These are phyloP conservation scores for Apostichopus parvimensis DNA, from an alignment of 35 echinoderm and acorn worm species.

Conservation along the genomic window DNA sequence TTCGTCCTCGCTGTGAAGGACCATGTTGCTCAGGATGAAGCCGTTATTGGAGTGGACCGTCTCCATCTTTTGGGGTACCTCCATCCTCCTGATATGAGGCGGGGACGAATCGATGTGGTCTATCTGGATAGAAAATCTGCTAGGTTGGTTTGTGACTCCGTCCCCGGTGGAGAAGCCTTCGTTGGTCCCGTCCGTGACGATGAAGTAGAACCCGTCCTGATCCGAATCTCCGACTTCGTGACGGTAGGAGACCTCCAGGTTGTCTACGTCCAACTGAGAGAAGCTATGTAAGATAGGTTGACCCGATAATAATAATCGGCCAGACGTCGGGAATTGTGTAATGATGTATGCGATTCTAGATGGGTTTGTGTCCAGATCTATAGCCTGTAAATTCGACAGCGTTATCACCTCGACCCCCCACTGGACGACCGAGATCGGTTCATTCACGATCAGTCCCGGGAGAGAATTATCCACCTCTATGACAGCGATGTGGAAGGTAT, in stretches of 20 bases:
- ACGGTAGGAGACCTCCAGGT: conserved; percentile 69
- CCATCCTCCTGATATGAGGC: conserved; percentile 60
- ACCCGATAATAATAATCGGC: conserved; percentile 68
- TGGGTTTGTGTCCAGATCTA: conserved; percentile 77
- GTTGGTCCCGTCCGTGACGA: conserved; percentile 85
- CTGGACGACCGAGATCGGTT: conserved; percentile 54
- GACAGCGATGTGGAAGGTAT: conserved; percentile 82
- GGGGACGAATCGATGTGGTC: conserved; percentile 60
- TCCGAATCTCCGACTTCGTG: conserved; percentile 63
- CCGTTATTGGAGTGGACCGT: conserved; percentile 55
- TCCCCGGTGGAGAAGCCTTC: conserved; percentile 60
- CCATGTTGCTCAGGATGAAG: conserved; percentile 66
- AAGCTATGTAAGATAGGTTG: conserved; percentile 64
- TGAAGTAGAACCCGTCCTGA: conserved; percentile 74
- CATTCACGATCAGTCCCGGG: conserved; percentile 63
- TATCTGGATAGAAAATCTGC: conserved; percentile 76
- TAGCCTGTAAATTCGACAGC: conserved; percentile 57
- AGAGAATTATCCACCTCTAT: conserved; percentile 81
- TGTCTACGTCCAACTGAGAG: conserved; percentile 89
- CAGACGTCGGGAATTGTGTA: conserved; percentile 71
- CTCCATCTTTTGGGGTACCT: conserved; percentile 76
- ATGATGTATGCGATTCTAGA: conserved; percentile 70
- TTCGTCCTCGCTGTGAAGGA: conserved; percentile 77
- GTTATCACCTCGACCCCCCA: conserved; percentile 61
- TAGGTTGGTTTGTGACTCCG: conserved; percentile 42